phyloP scores from a whole-genome alignment of 2,113 vertebrate genomes.

The Gobio gobio region DNA sequence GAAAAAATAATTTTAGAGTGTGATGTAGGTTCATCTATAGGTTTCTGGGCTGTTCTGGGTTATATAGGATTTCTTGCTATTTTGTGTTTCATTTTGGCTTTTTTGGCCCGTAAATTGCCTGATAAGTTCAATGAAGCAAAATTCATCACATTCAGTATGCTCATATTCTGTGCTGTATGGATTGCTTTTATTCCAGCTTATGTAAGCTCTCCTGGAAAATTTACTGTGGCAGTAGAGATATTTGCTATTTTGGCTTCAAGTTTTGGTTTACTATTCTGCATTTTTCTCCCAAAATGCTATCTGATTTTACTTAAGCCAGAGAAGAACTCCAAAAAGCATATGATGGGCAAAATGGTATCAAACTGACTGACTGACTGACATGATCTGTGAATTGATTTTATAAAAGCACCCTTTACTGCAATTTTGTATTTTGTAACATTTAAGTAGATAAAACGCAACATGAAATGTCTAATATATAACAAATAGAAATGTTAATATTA shows the following conservation, averaged over 20 bases:
- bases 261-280: constrained; percentile 50
- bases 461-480: background rate
- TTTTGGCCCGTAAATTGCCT: constrained; percentile 61
- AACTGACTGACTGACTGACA: background rate
- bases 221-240: constrained; percentile 70
- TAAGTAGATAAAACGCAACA: background rate
- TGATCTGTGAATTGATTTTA: background rate
- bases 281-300: constrained; percentile 56
- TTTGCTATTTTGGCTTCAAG: constrained; percentile 65
- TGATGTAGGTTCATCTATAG: constrained; percentile 67
- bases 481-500: too few species aligned
- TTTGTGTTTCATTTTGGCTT: constrained; percentile 63
- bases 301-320: constrained; percentile 55
- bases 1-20: constrained; percentile 73
- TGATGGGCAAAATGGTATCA: constrained; percentile 42
- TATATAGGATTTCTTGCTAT: constrained; percentile 70
- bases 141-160: constrained; percentile 68
- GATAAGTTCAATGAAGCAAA: constrained; percentile 69
- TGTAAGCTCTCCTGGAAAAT: constrained; percentile 10
- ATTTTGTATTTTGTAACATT: background rate
- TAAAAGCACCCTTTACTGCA: background rate
- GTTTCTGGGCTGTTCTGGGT: constrained; percentile 72
- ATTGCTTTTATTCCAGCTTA: constrained; percentile 64
- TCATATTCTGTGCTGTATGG: constrained; percentile 71
- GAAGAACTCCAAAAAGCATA: constrained; percentile 53